Base-by-base conservation (phyloP, 2,113 vertebrate species). In the Cryptoleucopteryx plumbea region DNA sequence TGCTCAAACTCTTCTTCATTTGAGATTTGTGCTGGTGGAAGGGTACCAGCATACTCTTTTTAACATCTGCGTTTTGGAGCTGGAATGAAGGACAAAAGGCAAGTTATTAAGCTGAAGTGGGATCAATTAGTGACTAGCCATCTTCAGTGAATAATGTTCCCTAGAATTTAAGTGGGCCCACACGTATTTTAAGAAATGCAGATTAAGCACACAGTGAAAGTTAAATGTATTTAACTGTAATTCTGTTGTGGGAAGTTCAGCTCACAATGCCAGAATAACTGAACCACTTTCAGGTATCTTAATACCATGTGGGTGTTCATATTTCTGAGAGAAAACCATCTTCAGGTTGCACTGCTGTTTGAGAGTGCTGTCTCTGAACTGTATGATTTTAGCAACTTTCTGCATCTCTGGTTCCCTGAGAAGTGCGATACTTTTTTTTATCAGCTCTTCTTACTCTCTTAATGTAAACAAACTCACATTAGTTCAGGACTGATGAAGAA, bases 301-400 rank as follows among this genome's bases (percentile, higher is more conserved):
- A 74, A 31, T 23, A 66, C 13, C 16, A 52, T 3, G 7, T 4
- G 32, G 20, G 16, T 29, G n/a, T 42, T 83, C 1, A 0, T 68
- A 52, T 90, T 87, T 82, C 61, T 32, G 55, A 43, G n/a, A 55
- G 40, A 58, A 83, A 93, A 68, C n/a, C 5, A 9, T 59, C 53
- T 66, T 78, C 68, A 45, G 10, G 13, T 67, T 62, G 29, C 65
- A n/a, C 23, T 78, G 16, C 38, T 63, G 1, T 34, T 78, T 70
- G 50, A 73, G 59, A 62, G 40, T 34, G 6, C 50, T 62, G 0
- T 31, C 48, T 52, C 53, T 61, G 34, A 70, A 65, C 62, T 73
- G 43, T 12, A 5, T 42, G 11, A 52, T 90, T 92, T 86, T 58
- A 66, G 42, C 18, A 21, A 4, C 31, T 66, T 62, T 58, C 40